Evolutionary conservation across 2,888 invertebrate species (phyloP).

Genomic region (Pyrgus malvae): DNA sequence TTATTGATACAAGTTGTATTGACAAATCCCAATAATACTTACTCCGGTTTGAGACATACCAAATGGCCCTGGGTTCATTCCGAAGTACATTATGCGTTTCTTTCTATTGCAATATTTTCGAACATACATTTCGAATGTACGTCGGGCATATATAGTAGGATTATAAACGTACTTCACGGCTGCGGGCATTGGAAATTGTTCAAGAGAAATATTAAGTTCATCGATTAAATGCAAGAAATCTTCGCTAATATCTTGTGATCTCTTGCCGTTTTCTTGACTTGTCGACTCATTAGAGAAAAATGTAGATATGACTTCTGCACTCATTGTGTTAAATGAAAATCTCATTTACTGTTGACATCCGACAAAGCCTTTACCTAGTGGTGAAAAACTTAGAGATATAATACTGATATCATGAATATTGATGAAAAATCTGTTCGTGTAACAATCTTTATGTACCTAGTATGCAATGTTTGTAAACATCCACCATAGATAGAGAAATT

Average conservation of each 20-base stretch:
- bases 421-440: too few species aligned
- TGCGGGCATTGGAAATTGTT: conserved; percentile 68
- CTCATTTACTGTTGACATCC: too few species aligned
- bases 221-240: conserved; percentile 58
- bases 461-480: too few species aligned
- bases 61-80: conserved; percentile 98
- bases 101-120: conserved; percentile 84
- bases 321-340: not conserved
- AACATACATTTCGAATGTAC: conserved; percentile 89
- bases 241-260: conserved; percentile 37
- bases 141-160: conserved; percentile 92
- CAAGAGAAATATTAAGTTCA: conserved; percentile 68
- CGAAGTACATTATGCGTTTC: conserved; percentile 91
- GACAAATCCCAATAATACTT: conserved; percentile 45
- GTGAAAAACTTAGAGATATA: too few species aligned
- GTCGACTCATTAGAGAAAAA: conserved; percentile 6
- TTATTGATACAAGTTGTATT: too few species aligned
- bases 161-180: conserved; percentile 89
- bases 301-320: conserved; percentile 6
- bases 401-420: too few species aligned
- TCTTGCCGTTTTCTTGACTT: conserved; percentile 20
- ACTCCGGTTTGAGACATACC: conserved; percentile 98
- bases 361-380: too few species aligned
- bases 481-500: too few species aligned
- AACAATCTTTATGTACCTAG: too few species aligned